Conservation (phyloP, 2,797 vertebrate genomes). For the Chaetodon trifasciatus region DNA sequence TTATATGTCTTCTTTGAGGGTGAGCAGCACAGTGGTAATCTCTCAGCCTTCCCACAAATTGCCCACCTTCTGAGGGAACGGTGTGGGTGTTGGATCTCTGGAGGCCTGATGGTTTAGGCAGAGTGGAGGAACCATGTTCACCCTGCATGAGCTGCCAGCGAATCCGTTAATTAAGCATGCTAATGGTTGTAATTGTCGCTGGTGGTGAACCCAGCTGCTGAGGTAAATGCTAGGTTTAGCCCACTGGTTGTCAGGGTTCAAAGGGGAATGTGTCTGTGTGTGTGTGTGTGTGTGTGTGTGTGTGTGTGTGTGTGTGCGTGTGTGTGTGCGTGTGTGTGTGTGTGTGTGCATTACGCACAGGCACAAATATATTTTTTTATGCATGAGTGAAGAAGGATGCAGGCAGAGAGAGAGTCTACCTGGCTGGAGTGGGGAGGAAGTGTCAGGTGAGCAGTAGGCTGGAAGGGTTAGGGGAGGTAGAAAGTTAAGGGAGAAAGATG, state of each 20-base stretch:
- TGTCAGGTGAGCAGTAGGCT: constrained; percentile 54
- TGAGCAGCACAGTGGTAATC: constrained; percentile 30
- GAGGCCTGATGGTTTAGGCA: constrained; percentile 73
- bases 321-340: constrained; percentile 47
- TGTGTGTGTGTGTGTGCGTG: constrained; percentile 48
- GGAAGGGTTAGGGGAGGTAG: constrained; percentile 22
- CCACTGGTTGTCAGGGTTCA: constrained; percentile 78
- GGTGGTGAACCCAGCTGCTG: constrained; percentile 86
- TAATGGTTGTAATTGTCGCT: constrained; percentile 84
- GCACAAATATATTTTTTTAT: constrained; percentile 36
- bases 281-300: constrained; percentile 40
- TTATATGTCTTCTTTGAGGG: constrained; percentile 32
- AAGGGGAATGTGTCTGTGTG: constrained; percentile 59
- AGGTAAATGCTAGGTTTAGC: constrained; percentile 86
- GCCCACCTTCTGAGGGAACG: constrained; percentile 70
- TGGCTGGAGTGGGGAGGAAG: constrained; percentile 36
- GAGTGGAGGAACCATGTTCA: constrained; percentile 61
- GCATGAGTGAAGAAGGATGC: constrained; percentile 54
- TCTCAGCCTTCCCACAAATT: constrained; percentile 51
- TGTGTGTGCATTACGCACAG: constrained; percentile 29
- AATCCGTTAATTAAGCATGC: constrained; percentile 89
- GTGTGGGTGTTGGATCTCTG: constrained; percentile 75
- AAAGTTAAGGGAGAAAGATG: constrained; percentile 32
- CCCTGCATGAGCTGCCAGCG: constrained; percentile 83
- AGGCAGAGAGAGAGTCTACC: constrained; percentile 17